These are phyloP conservation scores for Vireo altiloquus DNA, from an alignment of 2,113 vertebrate genomes.

Conservation along the genomic window DNA sequence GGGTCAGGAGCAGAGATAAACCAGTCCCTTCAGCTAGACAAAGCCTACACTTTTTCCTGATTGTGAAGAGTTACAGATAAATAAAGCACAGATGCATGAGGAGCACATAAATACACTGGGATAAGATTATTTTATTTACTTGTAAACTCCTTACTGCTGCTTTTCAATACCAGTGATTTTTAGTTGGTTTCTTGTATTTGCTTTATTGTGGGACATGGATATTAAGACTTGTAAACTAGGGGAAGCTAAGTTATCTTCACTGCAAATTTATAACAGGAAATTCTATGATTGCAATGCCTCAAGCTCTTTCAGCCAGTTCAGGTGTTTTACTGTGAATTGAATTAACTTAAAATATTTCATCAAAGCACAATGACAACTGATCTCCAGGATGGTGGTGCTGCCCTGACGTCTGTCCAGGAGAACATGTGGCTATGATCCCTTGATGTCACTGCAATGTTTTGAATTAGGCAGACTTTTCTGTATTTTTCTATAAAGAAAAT, in stretches of 20 bases:
- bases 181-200: neutral
- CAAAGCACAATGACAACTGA: neutral
- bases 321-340: neutral
- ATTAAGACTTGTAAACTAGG: neutral
- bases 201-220: neutral
- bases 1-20: constrained; percentile 49
- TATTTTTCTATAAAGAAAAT: neutral
- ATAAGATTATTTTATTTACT: neutral
- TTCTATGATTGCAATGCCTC: neutral
- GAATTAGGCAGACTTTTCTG: neutral
- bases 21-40: neutral
- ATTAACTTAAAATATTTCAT: neutral
- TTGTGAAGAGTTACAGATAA: neutral
- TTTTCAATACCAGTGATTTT: neutral
- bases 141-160: neutral
- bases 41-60: neutral
- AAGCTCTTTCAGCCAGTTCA: neutral
- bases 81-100: neutral
- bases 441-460: neutral
- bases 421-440: neutral
- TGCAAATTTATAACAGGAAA: neutral
- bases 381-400: neutral
- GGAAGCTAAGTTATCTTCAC: neutral
- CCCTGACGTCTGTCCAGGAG: neutral
- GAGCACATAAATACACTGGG: neutral